These are phyloP conservation scores for Diorhabda carinulata DNA, from an alignment of 1,140 invertebrate species.

Conservation along the genomic window DNA sequence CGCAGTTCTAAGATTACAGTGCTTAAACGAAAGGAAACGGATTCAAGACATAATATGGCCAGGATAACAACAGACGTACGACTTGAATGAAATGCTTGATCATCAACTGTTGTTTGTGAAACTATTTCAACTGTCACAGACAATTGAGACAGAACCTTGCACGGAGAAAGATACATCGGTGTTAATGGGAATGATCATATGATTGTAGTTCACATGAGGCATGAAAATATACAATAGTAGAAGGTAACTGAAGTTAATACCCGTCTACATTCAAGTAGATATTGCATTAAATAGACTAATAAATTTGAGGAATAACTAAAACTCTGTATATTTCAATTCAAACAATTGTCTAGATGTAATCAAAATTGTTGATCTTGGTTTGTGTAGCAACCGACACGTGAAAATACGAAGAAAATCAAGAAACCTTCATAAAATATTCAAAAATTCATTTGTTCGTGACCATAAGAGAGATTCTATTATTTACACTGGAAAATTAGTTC, in stretches of 20 bases:
- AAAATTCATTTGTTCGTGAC: constrained; percentile 15
- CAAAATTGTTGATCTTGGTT: neutral
- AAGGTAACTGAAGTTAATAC: too few relatives aligned
- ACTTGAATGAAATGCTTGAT: neutral
- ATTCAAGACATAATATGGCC: neutral
- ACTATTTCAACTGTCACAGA: neutral
- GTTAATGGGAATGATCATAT: too few relatives aligned
- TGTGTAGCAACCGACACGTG: neutral
- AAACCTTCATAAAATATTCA: constrained; percentile 11
- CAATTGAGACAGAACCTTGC: too few relatives aligned
- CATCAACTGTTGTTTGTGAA: neutral
- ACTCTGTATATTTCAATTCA: too few relatives aligned
- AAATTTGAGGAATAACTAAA: too few relatives aligned
- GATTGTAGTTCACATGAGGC: too few relatives aligned
- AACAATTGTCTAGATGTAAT: too few relatives aligned
- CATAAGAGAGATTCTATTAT: constrained; percentile 12
- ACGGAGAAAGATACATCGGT: too few relatives aligned
- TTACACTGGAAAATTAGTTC: constrained; percentile 13
- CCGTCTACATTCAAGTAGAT: too few relatives aligned
- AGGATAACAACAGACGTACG: neutral
- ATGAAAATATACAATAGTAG: too few relatives aligned
- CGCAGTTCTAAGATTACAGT: neutral
- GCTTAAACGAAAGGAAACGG: neutral
- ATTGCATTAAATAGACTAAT: too few relatives aligned
- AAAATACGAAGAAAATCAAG: constrained; percentile 11